A percentile compares a stretch with the other conserved stretches of the same genome.
Conservation (phyloP, 2,113 vertebrate species). For the Chionis minor region DNA sequence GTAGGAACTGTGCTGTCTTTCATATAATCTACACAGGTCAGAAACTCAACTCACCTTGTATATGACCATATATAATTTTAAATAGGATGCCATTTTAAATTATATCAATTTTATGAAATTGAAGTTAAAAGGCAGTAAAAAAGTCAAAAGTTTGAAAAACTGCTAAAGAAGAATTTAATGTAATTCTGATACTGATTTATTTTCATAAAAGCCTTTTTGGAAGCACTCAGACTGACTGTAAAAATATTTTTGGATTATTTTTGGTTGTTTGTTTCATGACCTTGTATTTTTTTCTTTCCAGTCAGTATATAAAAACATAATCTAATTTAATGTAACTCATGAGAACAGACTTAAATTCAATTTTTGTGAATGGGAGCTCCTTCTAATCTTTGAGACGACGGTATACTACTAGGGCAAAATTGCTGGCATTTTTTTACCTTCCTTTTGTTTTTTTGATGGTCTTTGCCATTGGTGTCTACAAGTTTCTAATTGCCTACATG, state of each 20-base stretch:
- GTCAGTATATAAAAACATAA: not conserved
- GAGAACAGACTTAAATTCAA: not conserved
- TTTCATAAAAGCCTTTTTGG: conserved; percentile 26
- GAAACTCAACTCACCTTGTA: not conserved
- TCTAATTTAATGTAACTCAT: not conserved
- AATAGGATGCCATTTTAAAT: not conserved
- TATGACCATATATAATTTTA: not conserved
- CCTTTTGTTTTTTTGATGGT: not conserved
- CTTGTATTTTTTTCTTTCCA: not conserved
- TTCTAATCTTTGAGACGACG: not conserved
- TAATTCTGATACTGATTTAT: not conserved
- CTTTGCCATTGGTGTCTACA: not conserved
- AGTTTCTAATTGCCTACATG: not conserved
- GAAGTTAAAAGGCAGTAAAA: not conserved
- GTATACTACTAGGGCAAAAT: not conserved
- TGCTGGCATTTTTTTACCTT: not conserved
- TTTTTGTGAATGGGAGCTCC: not conserved
- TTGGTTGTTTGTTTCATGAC: conserved; percentile 2
- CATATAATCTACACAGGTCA: not conserved
- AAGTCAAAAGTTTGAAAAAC: not conserved
- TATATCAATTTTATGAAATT: not conserved
- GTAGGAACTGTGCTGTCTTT: not conserved
- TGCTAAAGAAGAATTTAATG: not conserved
- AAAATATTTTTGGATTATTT: not conserved
- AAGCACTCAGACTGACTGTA: not conserved